These are phyloP conservation scores for Caenorhabditis sp. DNA, from an alignment of 2,888 invertebrate genomes.

Conservation along the genomic window DNA sequence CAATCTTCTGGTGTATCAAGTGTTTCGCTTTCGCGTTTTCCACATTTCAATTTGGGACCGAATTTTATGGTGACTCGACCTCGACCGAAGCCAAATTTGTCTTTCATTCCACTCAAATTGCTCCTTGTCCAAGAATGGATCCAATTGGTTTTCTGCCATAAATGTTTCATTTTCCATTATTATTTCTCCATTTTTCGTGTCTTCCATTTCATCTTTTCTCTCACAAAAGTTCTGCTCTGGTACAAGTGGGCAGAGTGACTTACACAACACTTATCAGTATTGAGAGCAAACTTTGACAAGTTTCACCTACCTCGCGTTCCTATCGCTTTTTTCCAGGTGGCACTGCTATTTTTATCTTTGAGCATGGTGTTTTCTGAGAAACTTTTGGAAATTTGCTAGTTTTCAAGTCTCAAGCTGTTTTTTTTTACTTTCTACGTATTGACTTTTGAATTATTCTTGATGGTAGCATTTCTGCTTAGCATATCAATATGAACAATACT, in stretches of 20 bases:
- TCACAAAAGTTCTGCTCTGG: conserved; percentile 17
- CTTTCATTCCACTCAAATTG: neutral
- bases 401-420: no score
- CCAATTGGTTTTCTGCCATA: conserved; percentile 27
- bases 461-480: neutral
- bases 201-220: conserved; percentile 2
- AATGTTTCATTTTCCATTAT: conserved; percentile 18
- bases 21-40: conserved; percentile 50
- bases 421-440: no score
- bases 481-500: no score
- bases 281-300: conserved; percentile 47
- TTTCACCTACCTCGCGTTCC: conserved; percentile 13
- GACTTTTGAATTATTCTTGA: neutral
- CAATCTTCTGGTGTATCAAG: conserved; percentile 65
- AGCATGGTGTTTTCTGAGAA: no score
- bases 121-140: no score
- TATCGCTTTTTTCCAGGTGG: neutral
- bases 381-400: no score
- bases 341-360: neutral
- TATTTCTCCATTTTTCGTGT: neutral
- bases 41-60: conserved; percentile 48
- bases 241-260: conserved; percentile 19
- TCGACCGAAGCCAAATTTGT: conserved; percentile 9
- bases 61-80: no score
- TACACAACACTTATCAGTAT: conserved; percentile 54